phyloP scores from a whole-genome alignment of 2,797 vertebrate genomes.

The Ptychadena robeensis region DNA sequence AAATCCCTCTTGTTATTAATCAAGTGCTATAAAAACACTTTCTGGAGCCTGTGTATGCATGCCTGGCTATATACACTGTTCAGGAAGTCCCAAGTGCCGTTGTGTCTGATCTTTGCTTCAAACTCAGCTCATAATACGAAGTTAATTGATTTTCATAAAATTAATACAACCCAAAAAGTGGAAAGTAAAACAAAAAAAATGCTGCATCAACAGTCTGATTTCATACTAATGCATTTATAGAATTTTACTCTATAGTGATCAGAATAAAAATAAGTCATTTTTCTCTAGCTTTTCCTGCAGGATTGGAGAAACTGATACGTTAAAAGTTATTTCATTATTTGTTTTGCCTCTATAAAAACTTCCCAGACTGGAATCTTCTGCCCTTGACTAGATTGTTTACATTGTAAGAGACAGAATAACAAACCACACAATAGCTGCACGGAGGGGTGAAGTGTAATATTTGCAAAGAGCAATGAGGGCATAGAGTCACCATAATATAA shows the following conservation, averaged over 20 bases:
- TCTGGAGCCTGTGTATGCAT: background rate
- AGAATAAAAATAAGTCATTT: too few species aligned
- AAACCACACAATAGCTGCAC: too few species aligned
- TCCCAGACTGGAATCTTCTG: too few species aligned
- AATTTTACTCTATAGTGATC: background rate
- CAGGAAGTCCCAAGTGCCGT: slow-evolving; percentile 13
- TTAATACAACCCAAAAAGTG: slow-evolving; percentile 1
- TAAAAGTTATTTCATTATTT: too few species aligned
- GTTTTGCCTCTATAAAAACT: too few species aligned
- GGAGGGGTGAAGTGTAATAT: too few species aligned
- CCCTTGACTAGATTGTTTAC: too few species aligned
- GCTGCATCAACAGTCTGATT: background rate
- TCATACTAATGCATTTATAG: background rate
- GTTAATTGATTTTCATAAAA: slow-evolving; percentile 26
- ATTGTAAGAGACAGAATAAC: too few species aligned
- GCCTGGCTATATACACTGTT: background rate
- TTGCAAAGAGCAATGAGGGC: too few species aligned
- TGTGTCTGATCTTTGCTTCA: background rate
- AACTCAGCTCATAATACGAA: slow-evolving; percentile 14
- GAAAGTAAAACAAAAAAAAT: background rate
- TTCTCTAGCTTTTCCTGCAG: too few species aligned
- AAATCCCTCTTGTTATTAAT: slow-evolving; percentile 44
- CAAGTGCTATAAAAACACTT: slow-evolving; percentile 34
- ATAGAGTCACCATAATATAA: too few species aligned
- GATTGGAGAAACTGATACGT: too few species aligned